Conservation (phyloP, 92 coral and sea anemone genomes). For the Epizoanthus illoricatus region DNA sequence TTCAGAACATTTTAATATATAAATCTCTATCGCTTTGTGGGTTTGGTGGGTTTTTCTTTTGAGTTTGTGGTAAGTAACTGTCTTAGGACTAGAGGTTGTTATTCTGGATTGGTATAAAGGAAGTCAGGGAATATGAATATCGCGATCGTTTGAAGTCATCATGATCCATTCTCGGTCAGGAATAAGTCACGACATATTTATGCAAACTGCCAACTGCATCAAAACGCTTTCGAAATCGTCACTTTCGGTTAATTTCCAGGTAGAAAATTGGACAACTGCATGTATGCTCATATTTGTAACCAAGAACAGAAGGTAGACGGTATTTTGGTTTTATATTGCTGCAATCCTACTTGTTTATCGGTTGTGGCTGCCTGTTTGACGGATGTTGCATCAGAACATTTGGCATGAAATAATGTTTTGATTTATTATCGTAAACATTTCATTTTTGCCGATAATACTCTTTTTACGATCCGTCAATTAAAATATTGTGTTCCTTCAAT, state of each 20-base stretch:
- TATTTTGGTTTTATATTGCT: not conserved
- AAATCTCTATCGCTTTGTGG: not conserved
- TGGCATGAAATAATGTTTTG: not conserved
- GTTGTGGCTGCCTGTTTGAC: not conserved
- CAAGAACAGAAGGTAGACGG: not conserved
- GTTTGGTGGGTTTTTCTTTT: slow-evolving; percentile 17
- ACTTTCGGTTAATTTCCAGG: not conserved
- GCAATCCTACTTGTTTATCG: slow-evolving; percentile 3
- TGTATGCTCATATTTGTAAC: not conserved
- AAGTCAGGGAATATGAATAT: not conserved
- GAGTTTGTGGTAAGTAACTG: slow-evolving; percentile 2
- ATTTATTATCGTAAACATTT: not conserved
- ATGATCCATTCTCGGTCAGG: not conserved
- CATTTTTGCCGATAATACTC: too few species aligned
- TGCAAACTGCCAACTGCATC: not conserved
- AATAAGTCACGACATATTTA: not conserved
- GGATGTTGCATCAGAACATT: slow-evolving; percentile 41
- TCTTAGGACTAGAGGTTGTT: not conserved
- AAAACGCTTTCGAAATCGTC: not conserved
- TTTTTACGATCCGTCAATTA: too few species aligned
- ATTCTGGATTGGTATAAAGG: not conserved
- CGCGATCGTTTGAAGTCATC: too few species aligned
- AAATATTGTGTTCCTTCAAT: too few species aligned
- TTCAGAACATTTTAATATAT: not conserved
- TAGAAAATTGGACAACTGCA: not conserved